Conservation (phyloP, 2,797 vertebrate genomes). For the Pantherophis alleghaniensis region DNA sequence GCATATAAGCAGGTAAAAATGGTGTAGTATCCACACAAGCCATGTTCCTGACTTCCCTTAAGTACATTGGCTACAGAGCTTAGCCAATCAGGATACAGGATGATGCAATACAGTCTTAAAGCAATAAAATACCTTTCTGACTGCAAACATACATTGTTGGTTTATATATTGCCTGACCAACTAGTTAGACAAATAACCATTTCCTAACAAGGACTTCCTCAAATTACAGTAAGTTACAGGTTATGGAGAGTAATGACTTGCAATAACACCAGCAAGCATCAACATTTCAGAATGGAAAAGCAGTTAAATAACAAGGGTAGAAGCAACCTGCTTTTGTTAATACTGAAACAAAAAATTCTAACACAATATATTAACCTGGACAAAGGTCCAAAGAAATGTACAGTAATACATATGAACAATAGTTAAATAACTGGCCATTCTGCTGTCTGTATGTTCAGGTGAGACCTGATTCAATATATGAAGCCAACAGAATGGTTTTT, state of each 20-base stretch:
- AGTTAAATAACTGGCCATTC: constrained; percentile 11
- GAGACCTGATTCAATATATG: not conserved
- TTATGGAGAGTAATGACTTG: constrained; percentile 11
- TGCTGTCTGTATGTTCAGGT: not conserved
- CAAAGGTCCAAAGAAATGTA: not conserved
- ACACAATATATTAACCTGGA: not conserved
- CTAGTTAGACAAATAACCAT: no score
- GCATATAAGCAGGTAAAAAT: no score
- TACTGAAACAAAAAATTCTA: not conserved
- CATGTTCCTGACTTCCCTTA: no score
- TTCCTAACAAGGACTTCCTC: not conserved
- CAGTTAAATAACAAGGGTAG: not conserved
- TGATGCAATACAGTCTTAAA: no score
- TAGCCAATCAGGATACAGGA: no score
- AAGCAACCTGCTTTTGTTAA: not conserved
- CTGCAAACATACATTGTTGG: no score
- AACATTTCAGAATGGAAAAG: not conserved
- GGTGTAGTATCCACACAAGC: no score
- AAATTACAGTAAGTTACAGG: not conserved
- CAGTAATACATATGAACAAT: not conserved
- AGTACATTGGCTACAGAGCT: no score
- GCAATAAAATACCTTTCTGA: no score
- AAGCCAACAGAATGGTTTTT: not conserved
- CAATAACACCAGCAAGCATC: not conserved
- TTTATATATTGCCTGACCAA: no score